phyloP scores from a whole-genome alignment of 2,113 vertebrate species.

The Artemisiospiza belli region DNA sequence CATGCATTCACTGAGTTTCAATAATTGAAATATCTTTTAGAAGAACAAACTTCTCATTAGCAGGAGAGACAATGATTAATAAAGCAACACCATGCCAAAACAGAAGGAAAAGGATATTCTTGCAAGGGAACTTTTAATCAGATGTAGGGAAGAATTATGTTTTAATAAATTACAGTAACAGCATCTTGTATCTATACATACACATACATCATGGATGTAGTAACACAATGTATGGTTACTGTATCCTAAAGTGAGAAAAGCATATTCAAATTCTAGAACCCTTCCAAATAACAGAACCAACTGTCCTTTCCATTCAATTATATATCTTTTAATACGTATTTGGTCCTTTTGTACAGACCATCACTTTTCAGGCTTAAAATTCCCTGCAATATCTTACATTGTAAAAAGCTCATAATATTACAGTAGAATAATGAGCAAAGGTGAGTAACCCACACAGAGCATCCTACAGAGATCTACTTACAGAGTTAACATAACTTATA shows the following conservation, averaged over 20 bases:
- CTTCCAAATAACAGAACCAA: neutral
- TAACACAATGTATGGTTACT: neutral
- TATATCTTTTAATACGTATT: neutral
- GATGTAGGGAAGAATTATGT: neutral
- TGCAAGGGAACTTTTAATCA: neutral
- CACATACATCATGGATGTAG: too few relatives aligned
- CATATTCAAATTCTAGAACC: neutral
- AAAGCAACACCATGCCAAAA: neutral
- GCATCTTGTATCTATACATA: neutral
- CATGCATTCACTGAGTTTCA: neutral
- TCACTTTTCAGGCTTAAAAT: neutral
- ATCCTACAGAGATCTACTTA: neutral
- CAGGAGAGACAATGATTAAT: neutral
- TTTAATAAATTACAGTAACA: neutral
- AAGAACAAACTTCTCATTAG: neutral
- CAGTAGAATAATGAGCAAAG: neutral
- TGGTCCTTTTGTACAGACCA: neutral
- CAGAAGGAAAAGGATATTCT: neutral
- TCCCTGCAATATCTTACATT: neutral
- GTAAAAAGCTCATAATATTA: neutral
- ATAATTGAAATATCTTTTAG: neutral
- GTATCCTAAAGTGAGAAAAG: neutral
- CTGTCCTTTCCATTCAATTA: neutral
- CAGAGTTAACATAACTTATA: neutral
- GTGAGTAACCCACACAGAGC: neutral